Conservation (phyloP, 2,113 vertebrate species). For the Eptesicus fuscus region DNA sequence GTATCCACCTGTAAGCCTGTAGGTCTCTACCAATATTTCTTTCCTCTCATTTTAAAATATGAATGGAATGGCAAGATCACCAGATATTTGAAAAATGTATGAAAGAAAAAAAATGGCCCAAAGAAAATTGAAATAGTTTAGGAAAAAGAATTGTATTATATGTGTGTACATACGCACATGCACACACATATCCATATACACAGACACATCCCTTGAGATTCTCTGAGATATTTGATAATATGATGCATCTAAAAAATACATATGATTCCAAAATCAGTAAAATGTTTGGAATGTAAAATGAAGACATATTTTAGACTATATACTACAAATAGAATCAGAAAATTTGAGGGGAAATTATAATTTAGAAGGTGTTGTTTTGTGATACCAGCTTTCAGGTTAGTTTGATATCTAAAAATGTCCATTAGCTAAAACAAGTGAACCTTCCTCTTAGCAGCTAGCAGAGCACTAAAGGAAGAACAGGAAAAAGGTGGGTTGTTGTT, state of each 20-base stretch:
- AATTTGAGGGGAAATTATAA: neutral
- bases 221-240: neutral
- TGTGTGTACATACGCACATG: rapidly evolving
- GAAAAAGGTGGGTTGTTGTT: neutral
- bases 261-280: neutral
- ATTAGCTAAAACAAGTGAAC: neutral
- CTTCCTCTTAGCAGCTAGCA: neutral
- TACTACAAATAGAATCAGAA: neutral
- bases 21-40: neutral
- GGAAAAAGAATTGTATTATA: neutral
- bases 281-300: neutral
- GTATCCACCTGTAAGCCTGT: rapidly evolving
- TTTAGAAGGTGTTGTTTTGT: neutral
- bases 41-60: neutral
- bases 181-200: neutral
- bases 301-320: neutral
- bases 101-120: neutral
- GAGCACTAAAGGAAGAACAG: neutral
- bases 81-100: neutral
- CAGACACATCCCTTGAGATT: neutral
- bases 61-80: neutral
- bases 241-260: neutral
- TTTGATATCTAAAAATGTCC: neutral
- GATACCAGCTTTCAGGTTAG: neutral
- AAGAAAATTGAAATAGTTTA: neutral